phyloP scores from a whole-genome alignment of 1,140 invertebrate genomes.

The Drosophila saltans region DNA sequence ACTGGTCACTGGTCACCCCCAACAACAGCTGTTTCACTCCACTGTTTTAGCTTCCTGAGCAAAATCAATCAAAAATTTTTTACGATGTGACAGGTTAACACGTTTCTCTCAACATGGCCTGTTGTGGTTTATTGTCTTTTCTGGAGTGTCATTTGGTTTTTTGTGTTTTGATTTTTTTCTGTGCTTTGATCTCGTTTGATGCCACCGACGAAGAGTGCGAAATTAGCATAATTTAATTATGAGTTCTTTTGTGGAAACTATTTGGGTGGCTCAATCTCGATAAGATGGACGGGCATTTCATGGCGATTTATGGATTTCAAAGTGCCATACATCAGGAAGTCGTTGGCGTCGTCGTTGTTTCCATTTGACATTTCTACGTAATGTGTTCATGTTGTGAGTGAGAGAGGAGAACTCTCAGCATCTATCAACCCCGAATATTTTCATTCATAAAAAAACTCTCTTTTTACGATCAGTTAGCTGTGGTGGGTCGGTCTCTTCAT shows the following conservation, averaged over 20 bases:
- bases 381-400: background rate
- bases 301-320: conserved; percentile 59
- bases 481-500: conserved; percentile 19
- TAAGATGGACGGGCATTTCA: conserved; percentile 62
- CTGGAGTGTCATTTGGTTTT: conserved; percentile 8
- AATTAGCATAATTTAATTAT: conserved; percentile 80
- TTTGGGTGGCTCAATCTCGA: conserved; percentile 72
- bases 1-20: conserved; percentile 16
- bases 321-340: conserved; percentile 68
- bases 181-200: conserved; percentile 45
- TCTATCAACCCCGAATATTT: conserved; percentile 25
- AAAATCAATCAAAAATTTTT: conserved; percentile 75
- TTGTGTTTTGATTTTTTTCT: background rate
- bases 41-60: conserved; percentile 60
- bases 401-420: conserved; percentile 7
- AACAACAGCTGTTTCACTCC: conserved; percentile 24
- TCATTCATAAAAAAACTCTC: conserved; percentile 58
- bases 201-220: conserved; percentile 60
- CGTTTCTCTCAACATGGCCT: conserved; percentile 29
- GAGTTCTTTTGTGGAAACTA: conserved; percentile 74
- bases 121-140: conserved; percentile 52
- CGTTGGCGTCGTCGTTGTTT: conserved; percentile 19
- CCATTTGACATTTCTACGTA: conserved; percentile 3
- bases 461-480: conserved; percentile 50
- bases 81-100: conserved; percentile 64